Conservation (phyloP, 2,113 vertebrate genomes). For the Dicerorhinus sumatrensis region DNA sequence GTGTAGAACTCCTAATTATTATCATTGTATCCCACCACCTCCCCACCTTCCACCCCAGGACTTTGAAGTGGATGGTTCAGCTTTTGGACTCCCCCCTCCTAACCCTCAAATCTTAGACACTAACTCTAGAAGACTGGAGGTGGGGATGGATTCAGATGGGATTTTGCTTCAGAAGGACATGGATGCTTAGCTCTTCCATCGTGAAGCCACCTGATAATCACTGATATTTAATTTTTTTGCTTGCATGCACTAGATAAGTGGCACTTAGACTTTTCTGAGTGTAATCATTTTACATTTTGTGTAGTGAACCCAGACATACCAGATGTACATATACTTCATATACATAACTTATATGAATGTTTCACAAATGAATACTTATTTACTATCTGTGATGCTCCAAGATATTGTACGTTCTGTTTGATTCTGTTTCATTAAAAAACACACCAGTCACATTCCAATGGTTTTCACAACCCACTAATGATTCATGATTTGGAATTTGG, state of each 20-base stretch:
- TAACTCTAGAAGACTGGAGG: neutral
- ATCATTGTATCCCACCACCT: no score
- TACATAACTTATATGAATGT: neutral
- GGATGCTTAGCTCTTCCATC: neutral
- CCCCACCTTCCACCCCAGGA: no score
- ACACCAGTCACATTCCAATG: neutral
- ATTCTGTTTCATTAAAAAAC: constrained; percentile 28
- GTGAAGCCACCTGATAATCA: neutral
- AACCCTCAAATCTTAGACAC: neutral
- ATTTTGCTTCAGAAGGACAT: neutral
- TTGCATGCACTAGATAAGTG: neutral
- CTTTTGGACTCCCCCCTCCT: neutral
- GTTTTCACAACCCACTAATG: neutral
- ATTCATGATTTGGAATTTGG: neutral
- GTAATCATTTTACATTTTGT: neutral
- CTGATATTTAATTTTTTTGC: neutral
- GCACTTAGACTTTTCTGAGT: neutral
- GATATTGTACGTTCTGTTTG: neutral
- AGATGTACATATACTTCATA: rapidly evolving
- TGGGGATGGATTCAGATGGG: neutral
- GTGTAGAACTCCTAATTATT: neutral
- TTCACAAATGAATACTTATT: neutral
- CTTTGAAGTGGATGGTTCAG: neutral
- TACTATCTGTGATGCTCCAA: neutral
- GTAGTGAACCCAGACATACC: neutral